Conservation (phyloP, 1,140 invertebrate genomes). For the Aphidius gifuensis region DNA sequence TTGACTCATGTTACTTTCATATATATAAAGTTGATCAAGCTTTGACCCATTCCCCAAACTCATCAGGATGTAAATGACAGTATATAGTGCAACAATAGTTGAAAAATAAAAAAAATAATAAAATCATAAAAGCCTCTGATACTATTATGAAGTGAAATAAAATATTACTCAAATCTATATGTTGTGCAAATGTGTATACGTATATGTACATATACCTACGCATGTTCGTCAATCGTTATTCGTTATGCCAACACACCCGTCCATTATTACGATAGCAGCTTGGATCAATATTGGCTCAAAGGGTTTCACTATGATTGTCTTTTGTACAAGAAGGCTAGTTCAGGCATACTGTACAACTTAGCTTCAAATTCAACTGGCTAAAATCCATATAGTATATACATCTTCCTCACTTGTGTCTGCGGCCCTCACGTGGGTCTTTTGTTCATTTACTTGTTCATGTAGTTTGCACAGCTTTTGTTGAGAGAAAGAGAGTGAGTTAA, state of each 20-base stretch:
- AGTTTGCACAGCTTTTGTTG: conserved; percentile 18
- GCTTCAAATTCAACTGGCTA: not conserved
- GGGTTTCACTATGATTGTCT: conserved; percentile 31
- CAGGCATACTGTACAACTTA: not conserved
- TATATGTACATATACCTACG: conserved; percentile 5
- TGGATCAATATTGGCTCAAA: conserved; percentile 32
- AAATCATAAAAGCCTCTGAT: too few relatives aligned
- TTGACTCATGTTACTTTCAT: conserved; percentile 16
- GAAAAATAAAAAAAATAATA: not conserved
- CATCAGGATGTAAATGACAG: conserved; percentile 5
- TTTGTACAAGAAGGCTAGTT: conserved; percentile 23
- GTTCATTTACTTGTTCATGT: not conserved
- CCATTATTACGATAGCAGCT: conserved; percentile 31
- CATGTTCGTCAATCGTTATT: conserved; percentile 25
- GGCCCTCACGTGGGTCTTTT: not conserved
- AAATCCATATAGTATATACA: not conserved
- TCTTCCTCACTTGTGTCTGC: not conserved
- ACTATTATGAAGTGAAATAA: too few relatives aligned
- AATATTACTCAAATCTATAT: too few relatives aligned
- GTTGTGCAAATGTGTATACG: conserved; percentile 5
- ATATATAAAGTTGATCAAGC: too few relatives aligned
- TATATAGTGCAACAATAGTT: conserved; percentile 15
- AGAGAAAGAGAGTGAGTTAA: not conserved
- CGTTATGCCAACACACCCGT: conserved; percentile 24
- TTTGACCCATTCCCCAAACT: too few relatives aligned